These are phyloP conservation scores for Stictonetta naevosa DNA, from an alignment of 2,113 vertebrate species.

Conservation along the genomic window DNA sequence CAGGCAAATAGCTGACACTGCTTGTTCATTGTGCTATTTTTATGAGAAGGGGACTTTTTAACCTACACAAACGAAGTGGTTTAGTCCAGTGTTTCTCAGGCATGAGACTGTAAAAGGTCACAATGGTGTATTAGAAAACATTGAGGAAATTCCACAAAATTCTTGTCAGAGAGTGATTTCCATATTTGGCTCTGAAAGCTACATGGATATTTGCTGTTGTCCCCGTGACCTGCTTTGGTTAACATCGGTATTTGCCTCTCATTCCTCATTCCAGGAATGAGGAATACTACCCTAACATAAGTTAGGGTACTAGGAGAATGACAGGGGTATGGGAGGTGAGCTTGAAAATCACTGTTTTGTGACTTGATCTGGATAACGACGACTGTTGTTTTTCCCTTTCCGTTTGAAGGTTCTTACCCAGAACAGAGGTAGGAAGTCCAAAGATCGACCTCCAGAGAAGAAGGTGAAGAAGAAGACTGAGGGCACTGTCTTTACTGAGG, in stretches of 20 bases:
- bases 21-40: not conserved
- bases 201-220: not conserved
- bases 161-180: not conserved
- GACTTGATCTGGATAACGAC: not conserved
- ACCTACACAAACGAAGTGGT: not conserved
- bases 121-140: not conserved
- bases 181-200: not conserved
- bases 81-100: not conserved
- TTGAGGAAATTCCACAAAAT: not conserved
- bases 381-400: not conserved
- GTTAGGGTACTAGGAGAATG: not conserved
- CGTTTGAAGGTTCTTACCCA: constrained; percentile 72
- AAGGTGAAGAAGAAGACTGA: constrained; percentile 65
- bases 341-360: not conserved
- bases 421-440: constrained; percentile 79
- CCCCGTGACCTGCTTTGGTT: not conserved
- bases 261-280: not conserved
- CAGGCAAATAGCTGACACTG: not conserved
- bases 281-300: too few relatives aligned
- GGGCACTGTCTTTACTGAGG: constrained; percentile 79
- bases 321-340: not conserved
- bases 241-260: not conserved
- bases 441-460: constrained; percentile 68
- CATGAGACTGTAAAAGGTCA: not conserved
- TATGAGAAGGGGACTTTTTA: not conserved